Evolutionary conservation across 2,888 invertebrate species (phyloP), one percentile per base, ranked within the genome.

Genomic region (Acrobasis repandana): DNA sequence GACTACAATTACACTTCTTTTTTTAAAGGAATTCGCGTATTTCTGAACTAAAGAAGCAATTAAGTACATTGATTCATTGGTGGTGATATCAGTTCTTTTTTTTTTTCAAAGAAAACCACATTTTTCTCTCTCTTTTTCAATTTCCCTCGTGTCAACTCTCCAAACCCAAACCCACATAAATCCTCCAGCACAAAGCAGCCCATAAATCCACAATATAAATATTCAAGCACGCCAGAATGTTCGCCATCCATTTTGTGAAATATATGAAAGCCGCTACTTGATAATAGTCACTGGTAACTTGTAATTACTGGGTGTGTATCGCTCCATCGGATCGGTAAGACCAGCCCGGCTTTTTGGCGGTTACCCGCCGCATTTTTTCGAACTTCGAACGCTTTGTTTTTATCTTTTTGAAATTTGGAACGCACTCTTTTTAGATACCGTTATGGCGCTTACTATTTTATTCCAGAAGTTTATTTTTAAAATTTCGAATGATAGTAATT

Each of bases 181-280:
- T 85, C 83, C 83, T 77, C 73, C 66, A 70, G 73, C 73, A 76
- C 76, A 77, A 76, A 77, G 75, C 79, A 76, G 72, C 73, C 80
- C 75, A 90, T 90, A 90, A 90, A 90, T 90, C 84, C 82, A 85
- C 87, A 86, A 85, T 89, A 89, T 90, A 90, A 91, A 90, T 90
- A 90, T 90, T 85, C 86, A 80, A 79, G 77, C 72, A 81, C 78
- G 77, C 79, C 71, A 79, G 80, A 79, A 77, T 81, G 72, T 76
- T 74, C 79, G 80, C 86, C 86, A 84, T 89, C 86, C 88, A 88
- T 89, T 90, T 85, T 85, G 86, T 90, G 86, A 89, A 90, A 89
- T 89, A 90, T 90, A 90, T 89, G 90, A 88, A 90, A 88, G 88
- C 76, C 76, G 89, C 88, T 91, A 92, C 91, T 91, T 90, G 88